Conservation (phyloP, 2,888 invertebrate genomes). For the Aricia artaxerxes region DNA sequence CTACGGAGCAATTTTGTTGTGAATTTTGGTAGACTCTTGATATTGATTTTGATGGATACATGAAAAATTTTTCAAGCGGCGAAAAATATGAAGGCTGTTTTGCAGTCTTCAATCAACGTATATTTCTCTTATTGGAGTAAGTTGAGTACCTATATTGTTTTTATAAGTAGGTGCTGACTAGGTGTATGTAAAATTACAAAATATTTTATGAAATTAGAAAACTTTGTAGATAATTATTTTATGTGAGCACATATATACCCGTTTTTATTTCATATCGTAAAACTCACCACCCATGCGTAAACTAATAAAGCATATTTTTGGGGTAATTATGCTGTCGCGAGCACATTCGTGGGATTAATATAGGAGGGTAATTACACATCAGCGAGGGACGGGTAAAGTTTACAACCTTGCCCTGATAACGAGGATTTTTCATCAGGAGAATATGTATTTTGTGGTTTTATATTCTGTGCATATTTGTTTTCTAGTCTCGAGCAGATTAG, state of each 20-base stretch:
- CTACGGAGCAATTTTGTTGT: not conserved
- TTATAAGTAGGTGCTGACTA: no score
- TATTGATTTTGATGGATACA: not conserved
- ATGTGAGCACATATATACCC: not conserved
- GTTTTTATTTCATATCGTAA: not conserved
- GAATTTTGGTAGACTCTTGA: not conserved
- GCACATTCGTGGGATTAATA: conserved; percentile 4
- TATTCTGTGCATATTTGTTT: not conserved
- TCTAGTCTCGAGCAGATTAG: no score
- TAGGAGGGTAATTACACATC: conserved; percentile 9
- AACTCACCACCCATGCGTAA: not conserved
- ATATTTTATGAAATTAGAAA: not conserved
- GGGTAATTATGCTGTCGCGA: not conserved
- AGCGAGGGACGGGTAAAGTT: not conserved
- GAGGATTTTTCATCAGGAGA: conserved; percentile 11
- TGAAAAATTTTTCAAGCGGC: not conserved
- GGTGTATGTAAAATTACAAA: not conserved
- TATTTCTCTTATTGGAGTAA: no score
- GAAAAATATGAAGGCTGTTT: not conserved
- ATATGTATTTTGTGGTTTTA: not conserved
- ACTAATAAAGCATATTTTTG: conserved; percentile 15
- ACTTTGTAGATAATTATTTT: not conserved
- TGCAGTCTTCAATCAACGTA: not conserved
- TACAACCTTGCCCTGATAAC: conserved; percentile 5
- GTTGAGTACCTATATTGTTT: no score